Evolutionary conservation across 2,888 invertebrate genomes (phyloP).

Genomic region (Eucriotettix oculatus): DNA sequence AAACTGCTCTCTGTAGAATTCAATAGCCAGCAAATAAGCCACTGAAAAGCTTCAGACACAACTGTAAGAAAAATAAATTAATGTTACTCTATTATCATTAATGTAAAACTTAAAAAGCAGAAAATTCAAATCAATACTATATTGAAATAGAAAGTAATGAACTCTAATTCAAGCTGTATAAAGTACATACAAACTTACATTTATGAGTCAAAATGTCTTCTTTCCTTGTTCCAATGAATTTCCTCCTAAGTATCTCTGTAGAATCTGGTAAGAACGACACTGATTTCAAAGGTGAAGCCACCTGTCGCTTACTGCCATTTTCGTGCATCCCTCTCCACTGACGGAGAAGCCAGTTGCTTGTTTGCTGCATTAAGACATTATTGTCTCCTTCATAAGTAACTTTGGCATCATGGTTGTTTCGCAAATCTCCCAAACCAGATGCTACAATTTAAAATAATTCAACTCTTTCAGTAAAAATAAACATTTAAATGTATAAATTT

Average conservation of each 20-base stretch:
- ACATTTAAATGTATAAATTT: too few relatives aligned
- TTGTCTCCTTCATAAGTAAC: conserved; percentile 92
- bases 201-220: conserved; percentile 13
- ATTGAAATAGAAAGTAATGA: too few relatives aligned
- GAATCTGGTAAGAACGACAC: conserved; percentile 24
- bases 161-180: too few relatives aligned
- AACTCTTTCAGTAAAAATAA: too few relatives aligned
- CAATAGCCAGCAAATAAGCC: conserved; percentile 70
- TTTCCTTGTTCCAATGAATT: conserved; percentile 15
- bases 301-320: conserved; percentile 1
- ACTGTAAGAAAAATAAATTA: conserved; percentile 31
- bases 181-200: conserved; percentile 6
- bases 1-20: conserved; percentile 47
- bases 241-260: conserved; percentile 19
- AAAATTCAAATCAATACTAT: not conserved
- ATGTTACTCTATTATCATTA: too few relatives aligned
- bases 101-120: not conserved
- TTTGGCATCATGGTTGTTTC: conserved; percentile 75
- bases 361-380: conserved; percentile 78
- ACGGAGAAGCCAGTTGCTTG: conserved; percentile 62
- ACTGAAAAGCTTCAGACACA: conserved; percentile 55
- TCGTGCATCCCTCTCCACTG: conserved; percentile 13
- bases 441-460: conserved; percentile 26
- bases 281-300: conserved; percentile 24
- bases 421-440: conserved; percentile 68